Evolutionary conservation across 2,113 vertebrate genomes (phyloP).

Genomic region (Sphyrna mokarran): DNA sequence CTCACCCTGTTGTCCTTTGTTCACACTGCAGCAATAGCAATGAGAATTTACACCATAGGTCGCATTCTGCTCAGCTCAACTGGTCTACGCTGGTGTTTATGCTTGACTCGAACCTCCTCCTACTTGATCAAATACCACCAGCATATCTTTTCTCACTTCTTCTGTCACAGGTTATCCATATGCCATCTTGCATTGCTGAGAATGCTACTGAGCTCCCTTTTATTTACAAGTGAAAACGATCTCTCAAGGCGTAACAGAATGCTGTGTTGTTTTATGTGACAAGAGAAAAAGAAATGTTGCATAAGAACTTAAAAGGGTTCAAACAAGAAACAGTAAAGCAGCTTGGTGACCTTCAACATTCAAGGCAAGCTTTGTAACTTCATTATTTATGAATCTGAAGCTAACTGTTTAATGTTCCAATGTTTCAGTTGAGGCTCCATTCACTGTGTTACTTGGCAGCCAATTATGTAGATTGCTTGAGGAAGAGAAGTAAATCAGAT

Average conservation of each 20-base stretch:
- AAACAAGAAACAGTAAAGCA: neutral
- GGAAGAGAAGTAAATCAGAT: neutral
- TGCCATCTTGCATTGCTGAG: neutral
- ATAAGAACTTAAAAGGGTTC: neutral
- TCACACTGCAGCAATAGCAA: neutral
- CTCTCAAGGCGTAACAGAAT: neutral
- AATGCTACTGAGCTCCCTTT: neutral
- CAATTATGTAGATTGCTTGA: neutral
- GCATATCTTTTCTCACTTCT: neutral
- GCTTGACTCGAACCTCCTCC: neutral
- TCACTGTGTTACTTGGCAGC: neutral
- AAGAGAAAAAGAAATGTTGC: neutral
- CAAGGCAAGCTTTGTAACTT: neutral
- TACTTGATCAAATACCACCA: neutral
- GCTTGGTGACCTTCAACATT: neutral
- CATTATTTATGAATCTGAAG: neutral
- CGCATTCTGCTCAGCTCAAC: neutral
- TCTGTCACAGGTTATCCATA: no score
- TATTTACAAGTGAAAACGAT: neutral
- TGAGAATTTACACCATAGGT: neutral
- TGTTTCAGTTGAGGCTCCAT: neutral
- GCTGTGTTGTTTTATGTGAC: neutral
- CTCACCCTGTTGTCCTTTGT: neutral
- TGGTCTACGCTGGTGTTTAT: neutral
- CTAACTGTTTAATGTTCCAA: neutral